Percentiles rank a stretch among this genome's conserved stretches.
phyloP scores from a whole-genome alignment of 2,113 vertebrate species.

The Pardalotus punctatus region DNA sequence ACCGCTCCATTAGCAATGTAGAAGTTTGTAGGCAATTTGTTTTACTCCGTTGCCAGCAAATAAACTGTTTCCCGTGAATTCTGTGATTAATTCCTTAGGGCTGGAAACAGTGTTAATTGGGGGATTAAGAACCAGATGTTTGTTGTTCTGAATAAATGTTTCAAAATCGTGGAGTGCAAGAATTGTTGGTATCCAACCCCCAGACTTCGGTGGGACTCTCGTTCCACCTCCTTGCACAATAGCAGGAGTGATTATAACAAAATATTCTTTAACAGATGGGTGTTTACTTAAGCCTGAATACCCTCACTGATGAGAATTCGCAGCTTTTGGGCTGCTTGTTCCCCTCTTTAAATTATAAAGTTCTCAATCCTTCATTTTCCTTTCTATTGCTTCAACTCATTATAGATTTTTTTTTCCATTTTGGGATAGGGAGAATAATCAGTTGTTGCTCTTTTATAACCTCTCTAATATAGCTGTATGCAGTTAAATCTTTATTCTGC shows the following conservation, averaged over 20 bases:
- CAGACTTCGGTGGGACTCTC: background rate
- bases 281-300: slow-evolving; percentile 25
- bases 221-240: background rate
- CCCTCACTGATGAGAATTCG: background rate
- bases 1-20: background rate
- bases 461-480: background rate
- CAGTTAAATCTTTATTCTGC: background rate
- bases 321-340: background rate
- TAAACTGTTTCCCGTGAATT: background rate
- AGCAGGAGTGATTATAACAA: background rate
- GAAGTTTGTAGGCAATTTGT: slow-evolving; percentile 23
- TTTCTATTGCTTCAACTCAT: background rate
- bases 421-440: background rate
- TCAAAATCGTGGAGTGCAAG: background rate
- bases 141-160: slow-evolving; percentile 22
- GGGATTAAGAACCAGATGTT: slow-evolving; percentile 57
- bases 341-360: background rate
- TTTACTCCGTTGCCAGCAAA: slow-evolving; percentile 17
- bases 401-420: background rate
- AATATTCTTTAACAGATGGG: background rate
- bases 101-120: slow-evolving; percentile 37
- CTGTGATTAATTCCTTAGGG: slow-evolving; percentile 32
- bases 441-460: background rate
- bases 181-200: background rate
- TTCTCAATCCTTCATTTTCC: background rate